Evolutionary conservation across 2,888 invertebrate species (phyloP), one percentile per base, ranked within the genome.

Genomic region (Drosophila nr. perissopoda): DNA sequence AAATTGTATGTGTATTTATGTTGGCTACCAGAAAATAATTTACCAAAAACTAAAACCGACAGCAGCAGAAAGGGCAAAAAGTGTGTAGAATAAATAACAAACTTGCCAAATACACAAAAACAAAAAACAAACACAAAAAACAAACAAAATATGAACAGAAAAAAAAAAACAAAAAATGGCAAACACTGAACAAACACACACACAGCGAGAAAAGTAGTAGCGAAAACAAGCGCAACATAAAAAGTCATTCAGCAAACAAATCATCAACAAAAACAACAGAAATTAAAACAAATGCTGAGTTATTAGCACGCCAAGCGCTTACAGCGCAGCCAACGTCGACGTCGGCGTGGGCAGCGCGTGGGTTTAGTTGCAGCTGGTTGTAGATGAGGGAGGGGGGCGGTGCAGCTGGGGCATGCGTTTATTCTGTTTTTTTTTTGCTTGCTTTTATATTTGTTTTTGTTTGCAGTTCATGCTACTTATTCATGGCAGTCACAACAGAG

Each of bases 21-120:
- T 80, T 68, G 56, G 85, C 82, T 86, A 80, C 80, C 87, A 89
- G 76, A 76, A 87, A 89, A 89, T 83, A 86, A 88, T 86, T 84
- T 88, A 86, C 75, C 67, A 80, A 80, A 83, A 89, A 81, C 85
- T 79, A 87, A 89, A 73, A 75, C 68, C 69, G 73, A 75, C 76
- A 82, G 74, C 78, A 49, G 48, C 65, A 58, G 45, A n/a, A 38
- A 58, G 51, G 42, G 57, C 56, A 78, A 83, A 72, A 76, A 73
- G 58, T 64, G 72, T 73, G 73, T 71, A 65, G 64, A 69, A 83
- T 63, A 53, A 72, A 80, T 76, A 69, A 66, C 54, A 69, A 76
- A 73, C 63, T 74, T 56, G 74, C 69, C 60, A 70, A 62, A 76
- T 56, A 60, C 54, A 65, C 51, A 57, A 63, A 48, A 34, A 52